Base-by-base conservation (phyloP, 2,113 vertebrate species). In the Apodemus sylvaticus region DNA sequence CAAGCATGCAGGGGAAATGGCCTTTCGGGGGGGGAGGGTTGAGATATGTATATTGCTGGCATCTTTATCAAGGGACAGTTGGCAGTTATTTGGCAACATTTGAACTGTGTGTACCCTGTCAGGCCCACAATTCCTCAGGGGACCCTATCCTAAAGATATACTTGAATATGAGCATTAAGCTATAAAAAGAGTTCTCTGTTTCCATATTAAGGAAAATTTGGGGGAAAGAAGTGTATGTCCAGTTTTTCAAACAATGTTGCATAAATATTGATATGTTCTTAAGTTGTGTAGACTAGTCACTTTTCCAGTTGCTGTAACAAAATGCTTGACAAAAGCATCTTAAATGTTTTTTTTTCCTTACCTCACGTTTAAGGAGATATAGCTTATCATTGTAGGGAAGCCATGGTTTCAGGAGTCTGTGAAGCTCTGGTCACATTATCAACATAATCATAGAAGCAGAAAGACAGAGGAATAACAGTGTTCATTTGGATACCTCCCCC, bases 31-130 rank as follows among this genome's bases (percentile, higher is more conserved):
- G n/a, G n/a, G n/a, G n/a, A 2, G 3, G 14, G 3, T 34, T 16
- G 36, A 26, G 0, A 1, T 3, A 5, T 31, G 2, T 13, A 17
- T 8, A 2, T 1, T 13, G 34, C 13, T 20, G 14, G 1, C 3
- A 2, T 42, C 53, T 70, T 55, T 39, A 24, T 7, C 8, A 7
- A 31, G 0, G 17, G 13, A 13, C 48, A 24, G 0, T 58, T 13
- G 73, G 55, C 34, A 45, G 42, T 55, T n/a, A 1, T 11, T 74
- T 79, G 1, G 8, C 76, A 87, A 78, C 26, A 36, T 31, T 3
- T 36, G 36, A 71, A 48, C 34, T 51, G 51, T 0, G 4, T 29
- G 4, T 39, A 29, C 5, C 17, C 60, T 94, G 1, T 14, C 7
- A 53, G 53, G n/a, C 31, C 24, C 34, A 4, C 1, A 17, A 20